phyloP scores from a whole-genome alignment of 1,140 invertebrate species.

The Macrobrachium rosenbergii region DNA sequence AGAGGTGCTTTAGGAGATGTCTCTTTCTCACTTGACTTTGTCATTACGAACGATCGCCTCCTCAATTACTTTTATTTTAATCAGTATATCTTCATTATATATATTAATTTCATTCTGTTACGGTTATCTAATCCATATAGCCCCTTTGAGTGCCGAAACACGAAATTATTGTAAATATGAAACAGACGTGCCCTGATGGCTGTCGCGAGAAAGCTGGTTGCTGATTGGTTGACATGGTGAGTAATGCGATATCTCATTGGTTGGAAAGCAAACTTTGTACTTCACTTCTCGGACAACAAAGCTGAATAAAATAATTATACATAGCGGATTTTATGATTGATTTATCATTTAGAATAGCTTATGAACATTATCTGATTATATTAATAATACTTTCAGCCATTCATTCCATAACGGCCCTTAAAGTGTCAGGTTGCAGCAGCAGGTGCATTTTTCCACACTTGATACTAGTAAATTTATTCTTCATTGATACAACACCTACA shows the following conservation, averaged over 20 bases:
- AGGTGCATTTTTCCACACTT: constrained; percentile 57
- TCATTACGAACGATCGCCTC: background rate
- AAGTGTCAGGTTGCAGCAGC: constrained; percentile 29
- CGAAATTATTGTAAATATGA: background rate
- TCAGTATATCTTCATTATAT: background rate
- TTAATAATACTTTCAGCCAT: no score
- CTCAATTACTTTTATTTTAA: no score
- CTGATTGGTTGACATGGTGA: constrained; percentile 42
- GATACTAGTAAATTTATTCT: constrained; percentile 31
- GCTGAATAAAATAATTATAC: constrained; percentile 20
- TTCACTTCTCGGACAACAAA: constrained; percentile 49
- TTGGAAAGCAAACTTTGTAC: constrained; percentile 55
- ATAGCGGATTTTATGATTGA: no score
- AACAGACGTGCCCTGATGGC: constrained; percentile 41
- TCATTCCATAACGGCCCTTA: no score
- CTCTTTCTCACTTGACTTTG: constrained; percentile 28
- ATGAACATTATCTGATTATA: no score
- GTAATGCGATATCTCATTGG: constrained; percentile 53
- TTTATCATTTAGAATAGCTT: no score
- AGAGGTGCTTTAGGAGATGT: constrained; percentile 34
- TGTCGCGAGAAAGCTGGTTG: constrained; percentile 33
- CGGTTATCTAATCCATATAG: background rate
- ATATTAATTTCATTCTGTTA: background rate
- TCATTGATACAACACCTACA: no score
- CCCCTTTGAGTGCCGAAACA: background rate